These are phyloP conservation scores for Pionites leucogaster DNA, from an alignment of 2,113 vertebrate genomes.

Conservation along the genomic window DNA sequence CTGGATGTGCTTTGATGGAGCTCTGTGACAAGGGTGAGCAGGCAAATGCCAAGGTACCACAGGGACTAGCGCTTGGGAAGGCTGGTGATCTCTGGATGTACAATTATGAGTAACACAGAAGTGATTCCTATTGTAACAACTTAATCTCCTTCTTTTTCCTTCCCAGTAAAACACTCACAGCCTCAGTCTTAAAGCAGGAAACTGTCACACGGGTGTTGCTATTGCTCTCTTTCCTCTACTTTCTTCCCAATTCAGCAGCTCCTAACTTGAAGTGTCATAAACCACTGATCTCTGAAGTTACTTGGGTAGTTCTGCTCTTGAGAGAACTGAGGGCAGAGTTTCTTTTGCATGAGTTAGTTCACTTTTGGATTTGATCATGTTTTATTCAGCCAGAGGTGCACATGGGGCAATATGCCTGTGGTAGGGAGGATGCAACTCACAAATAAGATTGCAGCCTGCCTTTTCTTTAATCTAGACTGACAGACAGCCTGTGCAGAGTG, in stretches of 20 bases:
- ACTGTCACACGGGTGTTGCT: background rate
- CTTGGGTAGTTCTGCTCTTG: background rate
- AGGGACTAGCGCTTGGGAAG: background rate
- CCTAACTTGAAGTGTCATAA: background rate
- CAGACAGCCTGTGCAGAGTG: background rate
- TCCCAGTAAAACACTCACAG: background rate
- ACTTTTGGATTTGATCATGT: background rate
- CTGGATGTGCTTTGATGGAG: slow-evolving; percentile 21
- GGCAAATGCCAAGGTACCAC: background rate
- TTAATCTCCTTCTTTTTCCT: background rate
- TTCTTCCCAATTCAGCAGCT: background rate
- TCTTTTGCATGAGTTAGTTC: background rate
- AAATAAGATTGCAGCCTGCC: background rate
- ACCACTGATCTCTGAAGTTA: background rate
- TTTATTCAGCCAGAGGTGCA: background rate
- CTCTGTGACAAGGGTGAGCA: slow-evolving; percentile 29
- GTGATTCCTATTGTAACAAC: background rate
- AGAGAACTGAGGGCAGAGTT: background rate
- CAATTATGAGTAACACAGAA: background rate
- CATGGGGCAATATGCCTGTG: background rate
- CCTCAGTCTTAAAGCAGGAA: background rate
- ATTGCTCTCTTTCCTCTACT: background rate
- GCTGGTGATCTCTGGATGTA: background rate
- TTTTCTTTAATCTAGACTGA: background rate
- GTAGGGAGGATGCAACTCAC: background rate